phyloP scores from a whole-genome alignment of 2,797 vertebrate genomes.

The Pipistrellus pygmaeus region DNA sequence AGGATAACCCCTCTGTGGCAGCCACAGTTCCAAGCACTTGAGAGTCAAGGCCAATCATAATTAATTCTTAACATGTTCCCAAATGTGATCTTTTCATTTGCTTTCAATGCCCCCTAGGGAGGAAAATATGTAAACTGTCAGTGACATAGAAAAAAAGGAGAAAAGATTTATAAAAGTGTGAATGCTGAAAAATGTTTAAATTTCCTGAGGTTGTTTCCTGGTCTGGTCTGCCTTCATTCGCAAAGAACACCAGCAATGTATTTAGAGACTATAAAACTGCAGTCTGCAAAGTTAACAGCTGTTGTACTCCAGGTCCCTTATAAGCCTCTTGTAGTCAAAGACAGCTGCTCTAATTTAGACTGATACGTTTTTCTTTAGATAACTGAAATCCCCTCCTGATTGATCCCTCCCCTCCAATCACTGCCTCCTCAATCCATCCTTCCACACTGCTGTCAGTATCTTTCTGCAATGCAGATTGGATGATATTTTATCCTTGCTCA shows the following conservation, averaged over 20 bases:
- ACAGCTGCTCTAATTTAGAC: neutral
- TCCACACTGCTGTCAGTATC: slow-evolving; percentile 67
- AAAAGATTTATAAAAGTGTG: neutral
- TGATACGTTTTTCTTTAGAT: neutral
- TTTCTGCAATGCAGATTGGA: slow-evolving; percentile 54
- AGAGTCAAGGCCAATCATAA: neutral
- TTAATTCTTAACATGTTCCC: neutral
- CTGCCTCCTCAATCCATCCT: slow-evolving; percentile 64
- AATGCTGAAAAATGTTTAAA: neutral
- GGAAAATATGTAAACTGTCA: slow-evolving; percentile 4
- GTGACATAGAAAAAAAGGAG: neutral
- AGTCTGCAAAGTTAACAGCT: neutral
- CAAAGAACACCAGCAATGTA: neutral
- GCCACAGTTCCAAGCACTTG: neutral
- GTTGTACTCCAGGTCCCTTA: neutral
- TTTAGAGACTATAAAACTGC: neutral
- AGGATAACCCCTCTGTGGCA: neutral
- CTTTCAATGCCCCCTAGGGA: neutral
- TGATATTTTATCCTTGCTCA: slow-evolving; percentile 56
- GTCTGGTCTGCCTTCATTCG: neutral
- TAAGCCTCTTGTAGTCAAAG: slow-evolving; percentile 5
- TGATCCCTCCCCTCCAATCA: slow-evolving; percentile 20
- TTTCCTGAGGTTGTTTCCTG: neutral
- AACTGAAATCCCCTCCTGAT: slow-evolving; percentile 6
- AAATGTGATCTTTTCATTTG: neutral